Conservation (phyloP, 2,797 vertebrate species). For the Poecilia gillii region DNA sequence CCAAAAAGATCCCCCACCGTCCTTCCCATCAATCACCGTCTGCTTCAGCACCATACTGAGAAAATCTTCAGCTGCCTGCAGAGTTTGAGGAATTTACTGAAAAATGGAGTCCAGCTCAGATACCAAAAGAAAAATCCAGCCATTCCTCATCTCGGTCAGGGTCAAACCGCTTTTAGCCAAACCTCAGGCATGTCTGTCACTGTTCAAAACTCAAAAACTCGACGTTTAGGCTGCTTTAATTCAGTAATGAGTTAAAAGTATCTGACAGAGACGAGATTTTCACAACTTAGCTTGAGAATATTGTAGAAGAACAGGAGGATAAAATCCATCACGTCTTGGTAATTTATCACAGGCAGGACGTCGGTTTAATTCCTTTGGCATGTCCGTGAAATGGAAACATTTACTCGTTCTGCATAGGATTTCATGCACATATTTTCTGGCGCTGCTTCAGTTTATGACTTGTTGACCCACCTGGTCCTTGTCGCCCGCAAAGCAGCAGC, state of each 20-base stretch:
- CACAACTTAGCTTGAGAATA: background rate
- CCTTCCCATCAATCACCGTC: slow-evolving; percentile 25
- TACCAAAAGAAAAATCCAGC: background rate
- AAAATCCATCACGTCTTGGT: background rate
- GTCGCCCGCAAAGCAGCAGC: slow-evolving; percentile 98
- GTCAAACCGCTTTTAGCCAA: background rate
- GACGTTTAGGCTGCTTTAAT: background rate
- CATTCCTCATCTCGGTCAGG: background rate
- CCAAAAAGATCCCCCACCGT: background rate
- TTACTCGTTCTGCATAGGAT: background rate
- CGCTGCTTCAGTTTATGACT: too few relatives aligned
- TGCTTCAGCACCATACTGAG: slow-evolving; percentile 41
- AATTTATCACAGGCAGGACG: background rate
- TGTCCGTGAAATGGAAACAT: slow-evolving; percentile 1
- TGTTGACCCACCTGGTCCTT: slow-evolving; percentile 88
- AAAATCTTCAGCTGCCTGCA: slow-evolving; percentile 53
- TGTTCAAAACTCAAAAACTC: background rate
- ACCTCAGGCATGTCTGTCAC: background rate
- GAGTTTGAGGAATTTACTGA: background rate
- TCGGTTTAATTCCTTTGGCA: slow-evolving; percentile 1
- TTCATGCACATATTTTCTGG: slow-evolving; percentile 7
- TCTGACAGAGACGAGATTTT: background rate
- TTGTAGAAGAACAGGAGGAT: background rate
- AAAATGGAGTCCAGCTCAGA: background rate
- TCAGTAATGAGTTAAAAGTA: background rate